Percentiles rank a stretch among this genome's conserved stretches.
Conservation (phyloP, 2,797 vertebrate species). For the Coregonus suidteri region DNA sequence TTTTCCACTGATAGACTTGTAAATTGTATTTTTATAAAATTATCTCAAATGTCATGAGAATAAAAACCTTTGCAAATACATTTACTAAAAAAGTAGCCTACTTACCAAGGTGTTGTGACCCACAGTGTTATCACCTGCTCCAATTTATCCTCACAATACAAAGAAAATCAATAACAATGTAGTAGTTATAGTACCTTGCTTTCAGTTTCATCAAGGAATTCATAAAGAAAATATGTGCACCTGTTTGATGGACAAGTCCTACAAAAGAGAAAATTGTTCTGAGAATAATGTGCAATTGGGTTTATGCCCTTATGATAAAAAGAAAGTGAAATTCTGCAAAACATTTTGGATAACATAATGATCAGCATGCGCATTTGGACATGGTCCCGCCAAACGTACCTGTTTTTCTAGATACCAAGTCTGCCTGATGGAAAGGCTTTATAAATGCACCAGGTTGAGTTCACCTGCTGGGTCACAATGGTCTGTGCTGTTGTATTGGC, state of each 20-base stretch:
- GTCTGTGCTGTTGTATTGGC: constrained; percentile 54
- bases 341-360: neutral
- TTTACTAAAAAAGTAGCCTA: neutral
- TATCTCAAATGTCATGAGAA: constrained; percentile 5
- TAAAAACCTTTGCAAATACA: neutral
- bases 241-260: constrained; percentile 60
- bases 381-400: constrained; percentile 34
- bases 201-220: neutral
- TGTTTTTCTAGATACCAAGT: constrained; percentile 57
- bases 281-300: neutral
- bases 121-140: constrained; percentile 40
- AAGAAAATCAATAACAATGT: neutral
- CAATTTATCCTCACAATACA: neutral
- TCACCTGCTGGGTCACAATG: constrained; percentile 32
- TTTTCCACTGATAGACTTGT: neutral
- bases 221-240: constrained; percentile 37
- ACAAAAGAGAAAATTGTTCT: neutral
- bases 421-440: neutral
- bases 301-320: neutral
- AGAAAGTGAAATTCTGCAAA: neutral
- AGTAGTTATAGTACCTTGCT: neutral
- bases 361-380: neutral
- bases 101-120: constrained; percentile 71
- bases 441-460: constrained; percentile 7
- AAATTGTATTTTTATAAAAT: neutral